A percentile compares a stretch with the other conserved stretches of the same genome.
Conservation (phyloP, 2,797 vertebrate genomes). For the Molossus molossus region DNA sequence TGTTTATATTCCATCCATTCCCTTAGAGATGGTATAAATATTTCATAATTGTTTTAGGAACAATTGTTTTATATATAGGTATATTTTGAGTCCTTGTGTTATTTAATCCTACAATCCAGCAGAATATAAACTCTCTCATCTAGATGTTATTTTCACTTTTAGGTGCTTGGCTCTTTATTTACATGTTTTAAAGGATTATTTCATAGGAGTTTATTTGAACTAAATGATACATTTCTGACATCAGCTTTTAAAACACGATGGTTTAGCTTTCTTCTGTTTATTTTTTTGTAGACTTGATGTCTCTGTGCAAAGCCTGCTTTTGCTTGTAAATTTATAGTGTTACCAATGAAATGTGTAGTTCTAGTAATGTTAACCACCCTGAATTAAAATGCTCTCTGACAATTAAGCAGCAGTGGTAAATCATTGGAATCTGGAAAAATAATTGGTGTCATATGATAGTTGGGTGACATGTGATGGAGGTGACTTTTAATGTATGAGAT, state of each 20-base stretch:
- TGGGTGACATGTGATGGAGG: background rate
- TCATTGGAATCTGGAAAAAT: constrained; percentile 49
- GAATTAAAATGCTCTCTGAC: constrained; percentile 57
- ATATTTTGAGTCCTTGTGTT: constrained; percentile 63
- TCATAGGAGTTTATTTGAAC: constrained; percentile 72
- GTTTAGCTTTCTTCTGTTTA: constrained; percentile 75
- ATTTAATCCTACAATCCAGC: constrained; percentile 50
- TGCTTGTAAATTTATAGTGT: constrained; percentile 75
- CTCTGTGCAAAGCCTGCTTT: constrained; percentile 68
- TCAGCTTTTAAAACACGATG: constrained; percentile 71
- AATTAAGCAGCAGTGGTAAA: background rate
- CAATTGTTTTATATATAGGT: constrained; percentile 67
- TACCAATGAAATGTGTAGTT: constrained; percentile 74
- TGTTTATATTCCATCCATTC: constrained; percentile 57
- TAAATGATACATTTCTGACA: constrained; percentile 67
- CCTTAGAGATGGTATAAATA: constrained; percentile 75
- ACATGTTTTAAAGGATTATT: constrained; percentile 68
- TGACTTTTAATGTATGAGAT: background rate
- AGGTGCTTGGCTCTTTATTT: constrained; percentile 65
- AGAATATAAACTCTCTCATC: constrained; percentile 70
- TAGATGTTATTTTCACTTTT: constrained; percentile 65
- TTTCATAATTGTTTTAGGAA: constrained; percentile 75
- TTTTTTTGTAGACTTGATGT: constrained; percentile 68
- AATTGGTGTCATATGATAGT: background rate
- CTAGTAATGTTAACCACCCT: constrained; percentile 55